Evolutionary conservation across 2,888 invertebrate genomes (phyloP).

Genomic region (Eupithecia vulgata): DNA sequence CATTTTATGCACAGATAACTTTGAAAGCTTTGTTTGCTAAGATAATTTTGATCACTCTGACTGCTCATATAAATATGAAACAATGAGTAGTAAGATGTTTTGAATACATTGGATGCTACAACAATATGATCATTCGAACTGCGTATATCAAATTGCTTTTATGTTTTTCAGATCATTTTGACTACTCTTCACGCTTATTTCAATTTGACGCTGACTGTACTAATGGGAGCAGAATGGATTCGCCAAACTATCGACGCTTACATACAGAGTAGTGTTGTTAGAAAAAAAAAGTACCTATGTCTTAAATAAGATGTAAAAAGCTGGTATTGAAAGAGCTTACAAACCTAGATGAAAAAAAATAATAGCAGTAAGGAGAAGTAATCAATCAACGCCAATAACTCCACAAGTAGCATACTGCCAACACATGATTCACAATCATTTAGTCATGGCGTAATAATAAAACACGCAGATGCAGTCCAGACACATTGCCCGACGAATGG

Average conservation of each 20-base stretch:
- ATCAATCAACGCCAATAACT: slow-evolving; percentile 14
- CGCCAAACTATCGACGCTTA: not conserved
- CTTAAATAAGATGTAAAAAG: not conserved
- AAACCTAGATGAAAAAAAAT: not conserved
- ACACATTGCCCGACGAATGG: slow-evolving; percentile 17
- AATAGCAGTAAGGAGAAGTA: not conserved
- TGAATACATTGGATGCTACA: too few relatives aligned
- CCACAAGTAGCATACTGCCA: slow-evolving; percentile 8
- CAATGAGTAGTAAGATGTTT: too few relatives aligned
- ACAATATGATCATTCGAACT: too few relatives aligned
- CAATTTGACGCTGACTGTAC: too few relatives aligned
- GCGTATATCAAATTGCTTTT: too few relatives aligned
- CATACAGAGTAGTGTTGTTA: not conserved
- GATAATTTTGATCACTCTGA: too few relatives aligned
- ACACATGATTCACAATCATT: slow-evolving; percentile 16
- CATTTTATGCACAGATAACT: too few relatives aligned
- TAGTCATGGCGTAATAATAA: slow-evolving; percentile 10
- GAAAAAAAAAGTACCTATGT: too few relatives aligned
- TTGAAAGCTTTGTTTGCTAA: too few relatives aligned
- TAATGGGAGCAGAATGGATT: not conserved
- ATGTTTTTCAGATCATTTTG: too few relatives aligned
- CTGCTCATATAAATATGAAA: too few relatives aligned
- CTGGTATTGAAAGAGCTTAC: not conserved
- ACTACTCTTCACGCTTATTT: too few relatives aligned
- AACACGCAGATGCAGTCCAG: slow-evolving; percentile 9